phyloP scores from a whole-genome alignment of 2,113 vertebrate species.

The Brachypodius melanocephalos region DNA sequence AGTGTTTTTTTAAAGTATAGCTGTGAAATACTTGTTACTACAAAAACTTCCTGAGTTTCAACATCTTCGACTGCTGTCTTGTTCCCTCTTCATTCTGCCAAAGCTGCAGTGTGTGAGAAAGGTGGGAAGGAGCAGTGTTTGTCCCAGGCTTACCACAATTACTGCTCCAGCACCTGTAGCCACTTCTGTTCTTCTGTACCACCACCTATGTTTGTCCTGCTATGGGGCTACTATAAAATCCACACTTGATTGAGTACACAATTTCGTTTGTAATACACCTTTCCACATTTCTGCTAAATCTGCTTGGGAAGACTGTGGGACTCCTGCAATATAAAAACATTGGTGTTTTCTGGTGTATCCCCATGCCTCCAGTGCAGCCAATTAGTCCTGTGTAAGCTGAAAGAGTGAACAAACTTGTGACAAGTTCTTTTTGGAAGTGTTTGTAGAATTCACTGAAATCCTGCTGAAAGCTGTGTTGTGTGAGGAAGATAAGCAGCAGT shows the following conservation, averaged over 20 bases:
- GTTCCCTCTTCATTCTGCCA: background rate
- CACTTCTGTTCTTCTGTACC: background rate
- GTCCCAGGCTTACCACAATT: background rate
- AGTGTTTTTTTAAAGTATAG: background rate
- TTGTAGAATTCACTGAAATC: background rate
- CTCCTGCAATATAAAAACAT: background rate
- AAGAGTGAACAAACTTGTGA: background rate
- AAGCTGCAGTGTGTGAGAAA: background rate
- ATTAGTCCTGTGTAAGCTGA: background rate
- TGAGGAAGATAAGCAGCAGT: background rate
- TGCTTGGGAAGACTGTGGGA: background rate
- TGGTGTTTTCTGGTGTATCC: background rate
- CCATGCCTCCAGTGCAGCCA: background rate
- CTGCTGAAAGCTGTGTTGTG: background rate
- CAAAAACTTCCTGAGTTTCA: background rate
- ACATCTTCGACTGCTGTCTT: background rate
- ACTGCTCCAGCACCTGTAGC: background rate
- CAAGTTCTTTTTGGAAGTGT: background rate
- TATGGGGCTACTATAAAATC: background rate
- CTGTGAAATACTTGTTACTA: background rate
- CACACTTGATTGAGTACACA: background rate
- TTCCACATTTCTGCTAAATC: background rate
- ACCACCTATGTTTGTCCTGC: background rate
- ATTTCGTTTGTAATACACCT: background rate
- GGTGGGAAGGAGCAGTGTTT: background rate